Base-by-base conservation (phyloP, 2,888 invertebrate species). In the Opisthograptis luteolata region DNA sequence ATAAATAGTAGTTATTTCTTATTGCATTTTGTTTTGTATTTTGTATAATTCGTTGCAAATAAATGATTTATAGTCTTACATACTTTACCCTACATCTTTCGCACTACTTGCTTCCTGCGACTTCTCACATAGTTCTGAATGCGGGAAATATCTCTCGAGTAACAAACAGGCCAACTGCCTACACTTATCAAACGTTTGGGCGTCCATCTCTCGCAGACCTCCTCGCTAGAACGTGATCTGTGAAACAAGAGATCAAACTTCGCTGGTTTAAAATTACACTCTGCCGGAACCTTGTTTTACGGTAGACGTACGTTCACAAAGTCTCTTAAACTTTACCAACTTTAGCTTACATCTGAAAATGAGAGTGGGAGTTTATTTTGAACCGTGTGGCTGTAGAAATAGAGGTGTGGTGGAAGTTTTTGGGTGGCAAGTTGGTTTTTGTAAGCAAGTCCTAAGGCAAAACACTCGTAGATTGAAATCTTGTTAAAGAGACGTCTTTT, bases 401-500 rank as follows among this genome's bases (percentile, higher is more conserved):
- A 75, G 62, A 55, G 50, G 39, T 20, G 20, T 25, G 20, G 3
- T 20, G 12, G 22, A 37, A 10, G 27, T 43, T 19, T 2, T 13
- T 3, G 4, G 4, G 14, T 1, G 8, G 50, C 20, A 62, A 31
- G 42, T 17, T 0, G 61, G 73, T 64, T 4, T 70, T 76, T 55
- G 81, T 46, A 14, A 44, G 20, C 20, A 68, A 58, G 61, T 81
- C 84, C 84, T 74, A 74, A 74, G 84, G 88, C 85, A 82, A 84
- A 84, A 85, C 79, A 82, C 79, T 84, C 76, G 70, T 62, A 82
- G 87, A 87, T 88, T 83, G 82, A 79, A 85, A 88, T 89, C 89
- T 87, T 87, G 84, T 80, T 87, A 87, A 49, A 85, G 82, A 87
- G 85, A 87, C 79, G 89, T 89, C 89, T 89, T 89, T 89, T 88